Percentiles rank a stretch among this genome's conserved stretches.
phyloP scores from a whole-genome alignment of 2,113 vertebrate genomes.

The Percopsis transmontana region DNA sequence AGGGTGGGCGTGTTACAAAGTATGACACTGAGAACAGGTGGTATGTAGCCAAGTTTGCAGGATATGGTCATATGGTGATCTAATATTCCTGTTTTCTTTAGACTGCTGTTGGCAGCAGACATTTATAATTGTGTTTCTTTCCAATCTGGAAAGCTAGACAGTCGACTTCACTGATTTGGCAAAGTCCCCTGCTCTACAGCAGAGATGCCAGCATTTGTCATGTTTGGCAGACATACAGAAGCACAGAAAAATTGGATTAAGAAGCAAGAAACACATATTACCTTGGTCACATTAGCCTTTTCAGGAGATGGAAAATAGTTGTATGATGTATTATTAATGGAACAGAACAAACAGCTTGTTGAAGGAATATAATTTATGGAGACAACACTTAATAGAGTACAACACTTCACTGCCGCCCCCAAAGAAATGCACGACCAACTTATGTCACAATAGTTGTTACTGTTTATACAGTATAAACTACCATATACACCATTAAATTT shows the following conservation, averaged over 20 bases:
- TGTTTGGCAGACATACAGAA: slow-evolving; percentile 23
- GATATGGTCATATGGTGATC: not conserved
- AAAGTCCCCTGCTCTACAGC: slow-evolving; percentile 28
- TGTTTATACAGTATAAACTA: too few relatives aligned
- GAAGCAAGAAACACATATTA: slow-evolving; percentile 24
- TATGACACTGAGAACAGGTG: not conserved
- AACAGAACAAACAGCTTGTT: too few relatives aligned
- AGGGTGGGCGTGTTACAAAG: slow-evolving; percentile 3
- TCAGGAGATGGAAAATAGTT: not conserved
- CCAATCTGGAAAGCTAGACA: slow-evolving; percentile 21
- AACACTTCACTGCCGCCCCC: too few relatives aligned
- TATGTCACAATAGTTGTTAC: too few relatives aligned
- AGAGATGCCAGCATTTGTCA: slow-evolving; percentile 43
- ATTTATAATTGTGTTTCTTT: slow-evolving; percentile 15
- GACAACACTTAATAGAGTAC: too few relatives aligned
- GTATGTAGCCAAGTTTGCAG: not conserved
- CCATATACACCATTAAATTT: too few relatives aligned
- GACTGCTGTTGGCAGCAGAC: slow-evolving; percentile 1
- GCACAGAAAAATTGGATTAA: slow-evolving; percentile 29
- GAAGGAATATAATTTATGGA: too few relatives aligned
- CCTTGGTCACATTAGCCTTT: slow-evolving; percentile 51
- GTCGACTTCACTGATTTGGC: slow-evolving; percentile 45
- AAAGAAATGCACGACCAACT: too few relatives aligned
- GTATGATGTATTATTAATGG: too few relatives aligned
- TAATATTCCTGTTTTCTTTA: not conserved